These are phyloP conservation scores for Echinops telfairi DNA, from an alignment of 2,113 vertebrate genomes.

Conservation along the genomic window DNA sequence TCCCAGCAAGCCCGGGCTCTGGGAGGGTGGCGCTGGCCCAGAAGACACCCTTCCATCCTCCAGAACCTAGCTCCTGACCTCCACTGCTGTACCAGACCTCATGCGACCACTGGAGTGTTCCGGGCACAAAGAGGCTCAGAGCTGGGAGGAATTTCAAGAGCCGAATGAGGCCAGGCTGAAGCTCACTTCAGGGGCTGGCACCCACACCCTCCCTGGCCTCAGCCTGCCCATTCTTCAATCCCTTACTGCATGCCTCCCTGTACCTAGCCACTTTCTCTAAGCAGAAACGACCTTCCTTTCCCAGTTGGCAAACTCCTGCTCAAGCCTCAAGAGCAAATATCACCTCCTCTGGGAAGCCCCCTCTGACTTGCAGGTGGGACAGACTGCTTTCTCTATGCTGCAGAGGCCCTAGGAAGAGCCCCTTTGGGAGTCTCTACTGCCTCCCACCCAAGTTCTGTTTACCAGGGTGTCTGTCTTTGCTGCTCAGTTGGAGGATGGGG, in stretches of 20 bases:
- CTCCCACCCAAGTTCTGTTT: not conserved
- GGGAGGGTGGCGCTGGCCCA: not conserved
- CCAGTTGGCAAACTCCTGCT: not conserved
- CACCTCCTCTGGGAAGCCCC: constrained; percentile 40
- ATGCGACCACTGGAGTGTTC: not conserved
- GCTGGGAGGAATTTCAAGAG: not conserved
- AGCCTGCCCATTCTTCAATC: not conserved
- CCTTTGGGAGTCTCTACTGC: not conserved
- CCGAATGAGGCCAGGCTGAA: not conserved
- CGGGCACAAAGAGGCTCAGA: not conserved
- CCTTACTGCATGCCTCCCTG: not conserved
- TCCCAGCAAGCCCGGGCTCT: not conserved
- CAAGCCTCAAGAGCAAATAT: constrained; percentile 4
- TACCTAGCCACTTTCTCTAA: not conserved
- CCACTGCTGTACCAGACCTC: not conserved
- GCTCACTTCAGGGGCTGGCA: not conserved
- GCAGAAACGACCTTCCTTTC: not conserved
- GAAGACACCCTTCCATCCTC: not conserved
- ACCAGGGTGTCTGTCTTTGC: not conserved
- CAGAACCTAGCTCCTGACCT: not conserved
- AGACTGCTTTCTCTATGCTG: not conserved
- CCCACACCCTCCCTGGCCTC: not conserved
- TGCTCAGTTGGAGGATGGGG: not conserved
- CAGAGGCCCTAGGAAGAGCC: not conserved
- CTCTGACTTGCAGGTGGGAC: not conserved